Base-by-base conservation (phyloP, 2,888 invertebrate species). In the Platycheirus albimanus region DNA sequence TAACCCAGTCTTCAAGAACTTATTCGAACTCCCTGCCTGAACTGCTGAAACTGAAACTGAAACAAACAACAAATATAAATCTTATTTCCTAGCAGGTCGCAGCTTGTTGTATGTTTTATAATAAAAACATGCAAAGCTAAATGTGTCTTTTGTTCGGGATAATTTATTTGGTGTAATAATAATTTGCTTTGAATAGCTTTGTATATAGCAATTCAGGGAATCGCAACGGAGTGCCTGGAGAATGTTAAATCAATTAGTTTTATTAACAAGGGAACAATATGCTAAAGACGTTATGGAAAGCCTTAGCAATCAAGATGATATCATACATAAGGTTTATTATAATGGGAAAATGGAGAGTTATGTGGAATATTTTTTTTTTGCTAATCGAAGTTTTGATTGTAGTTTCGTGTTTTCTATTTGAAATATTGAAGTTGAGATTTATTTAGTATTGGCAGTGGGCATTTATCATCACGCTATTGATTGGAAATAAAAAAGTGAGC, bases 181-280 rank as follows among this genome's bases (percentile, higher is more conserved):
- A 80, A 80, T 76, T 70, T 76, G 17, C 51, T 80, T 75, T 80
- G 61, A 38, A 64, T 75, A 36, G 64, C 43, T 33, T 24, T 24
- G 13, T 19, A 69, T 36, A n/a, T n/a, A n/a, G n/a, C n/a, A n/a
- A n/a, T n/a, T n/a, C n/a, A n/a, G n/a, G n/a, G 33, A 67, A 17
- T 15, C 36, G 30, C 15, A 63, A 24, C 30, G 47, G 43, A 63
- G 33, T 41, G 41, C 47, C 20, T 47, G 19, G 45, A 56, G 64
- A 64, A 80, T 80, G 76, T 80, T 75, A 70, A 80, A 80, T 80
- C 80, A 80, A 80, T 80, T 80, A 80, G 76, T 80, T 80, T 80
- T 80, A 80, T 80, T 69, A 45, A 70, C 56, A 51, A 19, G 70
- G 13, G 51, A 75, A 75, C 63, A 69, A 70, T 41, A 41, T 80